Evolutionary conservation across 1,140 invertebrate species (phyloP).

Genomic region (Leptoteleia sp.): DNA sequence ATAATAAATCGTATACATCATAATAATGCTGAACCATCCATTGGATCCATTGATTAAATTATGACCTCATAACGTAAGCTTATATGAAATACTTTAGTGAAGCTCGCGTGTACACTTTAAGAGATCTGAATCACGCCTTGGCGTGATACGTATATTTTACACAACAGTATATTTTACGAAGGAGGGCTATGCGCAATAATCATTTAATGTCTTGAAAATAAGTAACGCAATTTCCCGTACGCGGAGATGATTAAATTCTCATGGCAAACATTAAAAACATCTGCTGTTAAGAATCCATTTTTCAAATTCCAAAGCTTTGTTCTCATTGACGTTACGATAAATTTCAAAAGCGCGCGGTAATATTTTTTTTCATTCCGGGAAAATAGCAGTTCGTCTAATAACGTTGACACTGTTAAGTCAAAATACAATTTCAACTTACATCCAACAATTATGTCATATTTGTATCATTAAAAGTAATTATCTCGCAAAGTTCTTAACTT

Average conservation of each 20-base stretch:
- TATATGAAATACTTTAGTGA: not conserved
- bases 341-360: conserved; percentile 21
- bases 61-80: no score
- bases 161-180: not conserved
- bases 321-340: conserved; percentile 19
- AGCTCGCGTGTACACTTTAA: conserved; percentile 9
- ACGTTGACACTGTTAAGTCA: conserved; percentile 30
- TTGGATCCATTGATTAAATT: no score
- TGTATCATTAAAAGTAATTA: conserved; percentile 42
- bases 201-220: conserved; percentile 23
- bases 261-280: conserved; percentile 27
- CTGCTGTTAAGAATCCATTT: conserved; percentile 40
- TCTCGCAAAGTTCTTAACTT: conserved; percentile 29
- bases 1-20: no score
- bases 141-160: conserved; percentile 2
- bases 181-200: conserved; percentile 8
- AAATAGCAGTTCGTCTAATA: conserved; percentile 17
- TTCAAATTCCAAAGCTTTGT: conserved; percentile 20
- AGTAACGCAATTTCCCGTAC: conserved; percentile 21
- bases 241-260: conserved; percentile 24
- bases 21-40: no score
- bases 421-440: conserved; percentile 44
- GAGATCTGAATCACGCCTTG: conserved; percentile 5
- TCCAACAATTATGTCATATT: conserved; percentile 32
- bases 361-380: not conserved